phyloP scores from a whole-genome alignment of 2,888 invertebrate species.

The Panzeria rudis region DNA sequence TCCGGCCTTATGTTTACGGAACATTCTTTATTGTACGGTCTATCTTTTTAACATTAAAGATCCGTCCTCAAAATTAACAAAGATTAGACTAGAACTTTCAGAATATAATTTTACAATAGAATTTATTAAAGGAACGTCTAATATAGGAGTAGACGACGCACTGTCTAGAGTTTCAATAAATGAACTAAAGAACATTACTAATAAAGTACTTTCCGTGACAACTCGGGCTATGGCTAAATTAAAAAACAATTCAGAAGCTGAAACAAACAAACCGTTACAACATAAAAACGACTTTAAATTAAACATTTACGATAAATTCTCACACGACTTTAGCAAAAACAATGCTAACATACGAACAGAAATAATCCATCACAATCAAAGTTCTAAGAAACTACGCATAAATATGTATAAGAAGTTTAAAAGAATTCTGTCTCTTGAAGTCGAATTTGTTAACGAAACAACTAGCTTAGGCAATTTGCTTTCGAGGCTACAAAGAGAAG shows the following conservation, averaged over 20 bases:
- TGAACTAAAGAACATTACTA: neutral
- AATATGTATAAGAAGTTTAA: conserved; percentile 5
- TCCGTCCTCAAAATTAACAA: conserved; percentile 2
- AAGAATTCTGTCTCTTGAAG: neutral
- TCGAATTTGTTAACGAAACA: neutral
- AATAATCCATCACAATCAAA: neutral
- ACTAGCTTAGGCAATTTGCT: neutral
- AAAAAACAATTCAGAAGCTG: no score
- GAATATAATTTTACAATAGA: conserved; percentile 10
- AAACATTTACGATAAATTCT: no score
- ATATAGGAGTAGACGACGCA: conserved; percentile 1
- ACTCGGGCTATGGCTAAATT: neutral
- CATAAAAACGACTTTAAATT: no score
- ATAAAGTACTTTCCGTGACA: neutral
- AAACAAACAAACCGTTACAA: no score
- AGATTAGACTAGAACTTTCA: neutral
- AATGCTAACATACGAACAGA: neutral
- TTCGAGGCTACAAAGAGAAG: neutral
- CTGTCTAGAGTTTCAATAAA: conserved; percentile 10
- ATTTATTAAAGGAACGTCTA: neutral
- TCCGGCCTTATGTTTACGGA: conserved; percentile 70
- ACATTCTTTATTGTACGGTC: conserved; percentile 62
- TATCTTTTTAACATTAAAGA: conserved; percentile 4
- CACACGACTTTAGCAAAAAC: neutral
- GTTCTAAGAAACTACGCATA: neutral